Conservation (phyloP, 2,888 invertebrate genomes). For the Eudemis profundana region DNA sequence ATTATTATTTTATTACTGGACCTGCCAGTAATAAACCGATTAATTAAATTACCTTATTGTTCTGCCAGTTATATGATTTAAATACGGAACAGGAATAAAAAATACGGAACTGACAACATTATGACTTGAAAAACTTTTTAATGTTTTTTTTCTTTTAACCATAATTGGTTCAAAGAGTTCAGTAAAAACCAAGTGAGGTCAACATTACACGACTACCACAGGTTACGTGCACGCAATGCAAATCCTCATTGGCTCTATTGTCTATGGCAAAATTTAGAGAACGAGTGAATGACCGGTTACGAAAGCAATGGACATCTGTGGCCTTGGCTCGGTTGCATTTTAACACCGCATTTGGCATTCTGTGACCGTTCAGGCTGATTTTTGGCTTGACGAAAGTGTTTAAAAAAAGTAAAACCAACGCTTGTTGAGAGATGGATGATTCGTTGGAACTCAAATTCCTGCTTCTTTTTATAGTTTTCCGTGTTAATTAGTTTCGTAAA, state of each 20-base stretch:
- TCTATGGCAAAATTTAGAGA: conserved; percentile 45
- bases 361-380: conserved; percentile 27
- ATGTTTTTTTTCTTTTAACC: no score
- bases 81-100: no score
- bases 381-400: conserved; percentile 32
- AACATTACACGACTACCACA: conserved; percentile 40
- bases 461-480: not conserved
- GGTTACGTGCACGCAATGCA: conserved; percentile 40
- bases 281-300: conserved; percentile 55
- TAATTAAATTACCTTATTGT: no score
- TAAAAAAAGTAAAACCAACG: conserved; percentile 19
- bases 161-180: no score
- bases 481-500: not conserved
- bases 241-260: conserved; percentile 39
- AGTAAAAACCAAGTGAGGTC: conserved; percentile 17
- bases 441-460: not conserved
- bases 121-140: no score
- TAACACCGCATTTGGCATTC: conserved; percentile 38
- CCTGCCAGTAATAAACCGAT: no score
- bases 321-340: conserved; percentile 53
- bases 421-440: not conserved
- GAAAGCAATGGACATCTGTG: conserved; percentile 47
- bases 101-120: no score
- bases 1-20: no score
- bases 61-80: no score